phyloP scores from a whole-genome alignment of 2,113 vertebrate species.

The Gymnocephalus cernua region DNA sequence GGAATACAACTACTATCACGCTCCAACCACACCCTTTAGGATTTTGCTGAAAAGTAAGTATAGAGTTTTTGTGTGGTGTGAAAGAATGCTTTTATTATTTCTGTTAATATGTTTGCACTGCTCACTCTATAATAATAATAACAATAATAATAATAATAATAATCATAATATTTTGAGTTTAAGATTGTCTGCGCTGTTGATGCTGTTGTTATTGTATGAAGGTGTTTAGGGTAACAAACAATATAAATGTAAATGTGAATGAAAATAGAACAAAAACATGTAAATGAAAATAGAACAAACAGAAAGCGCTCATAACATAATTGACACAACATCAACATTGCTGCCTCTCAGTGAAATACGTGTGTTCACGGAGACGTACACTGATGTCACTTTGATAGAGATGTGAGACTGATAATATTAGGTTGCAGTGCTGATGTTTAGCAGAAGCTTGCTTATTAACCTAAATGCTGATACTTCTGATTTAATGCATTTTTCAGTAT shows the following conservation, averaged over 20 bases:
- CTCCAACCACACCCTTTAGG: constrained; percentile 65
- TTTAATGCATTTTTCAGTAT: neutral
- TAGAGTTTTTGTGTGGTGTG: neutral
- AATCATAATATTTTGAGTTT: neutral
- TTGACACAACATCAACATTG: neutral
- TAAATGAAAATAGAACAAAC: neutral
- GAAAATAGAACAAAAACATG: neutral
- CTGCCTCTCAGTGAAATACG: neutral
- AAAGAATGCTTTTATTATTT: neutral
- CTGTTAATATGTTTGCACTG: neutral
- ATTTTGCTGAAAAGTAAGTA: constrained; percentile 82
- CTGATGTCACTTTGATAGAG: neutral
- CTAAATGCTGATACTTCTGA: neutral
- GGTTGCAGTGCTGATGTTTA: neutral
- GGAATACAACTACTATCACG: constrained; percentile 75
- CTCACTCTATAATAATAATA: neutral
- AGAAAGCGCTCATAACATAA: neutral
- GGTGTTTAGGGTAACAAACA: neutral
- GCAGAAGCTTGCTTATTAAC: neutral
- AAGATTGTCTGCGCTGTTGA: neutral
- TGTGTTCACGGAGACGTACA: neutral
- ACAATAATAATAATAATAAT: too few species aligned
- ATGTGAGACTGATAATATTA: neutral
- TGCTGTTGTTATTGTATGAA: neutral
- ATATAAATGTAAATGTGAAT: neutral